A percentile compares a stretch with the other conserved stretches of the same genome.
Evolutionary conservation across 2,797 vertebrate genomes (phyloP).

Genomic region (Oreortyx pictus): DNA sequence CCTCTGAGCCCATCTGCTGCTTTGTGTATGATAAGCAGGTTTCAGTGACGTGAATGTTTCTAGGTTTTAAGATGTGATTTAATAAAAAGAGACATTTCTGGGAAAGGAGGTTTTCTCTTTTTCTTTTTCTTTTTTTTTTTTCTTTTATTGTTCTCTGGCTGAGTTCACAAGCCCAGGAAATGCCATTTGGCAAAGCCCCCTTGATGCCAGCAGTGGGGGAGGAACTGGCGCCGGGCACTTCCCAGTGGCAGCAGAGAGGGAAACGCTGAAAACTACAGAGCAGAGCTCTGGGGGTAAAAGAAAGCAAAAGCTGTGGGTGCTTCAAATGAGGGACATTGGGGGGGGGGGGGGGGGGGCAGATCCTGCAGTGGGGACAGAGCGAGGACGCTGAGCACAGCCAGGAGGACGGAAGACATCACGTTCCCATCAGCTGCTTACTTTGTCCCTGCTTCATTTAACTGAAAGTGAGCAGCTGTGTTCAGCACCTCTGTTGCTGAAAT

Average conservation of each 20-base stretch:
- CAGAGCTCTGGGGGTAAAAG: neutral
- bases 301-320: neutral
- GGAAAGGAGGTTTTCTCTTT: neutral
- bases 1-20: slow-evolving; percentile 22
- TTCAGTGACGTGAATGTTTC: neutral
- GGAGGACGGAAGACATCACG: neutral
- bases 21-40: neutral
- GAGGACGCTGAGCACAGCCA: neutral
- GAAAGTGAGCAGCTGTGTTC: neutral
- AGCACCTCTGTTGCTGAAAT: neutral
- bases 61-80: slow-evolving; percentile 31
- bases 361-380: neutral
- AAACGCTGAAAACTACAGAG: neutral
- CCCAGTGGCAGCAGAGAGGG: neutral
- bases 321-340: neutral
- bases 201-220: neutral
- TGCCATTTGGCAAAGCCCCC: neutral
- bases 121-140: neutral
- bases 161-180: neutral
- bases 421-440: neutral
- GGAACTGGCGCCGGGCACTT: rapidly evolving
- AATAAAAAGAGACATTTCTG: slow-evolving; percentile 57
- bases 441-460: rapidly evolving
- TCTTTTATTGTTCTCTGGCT: neutral
- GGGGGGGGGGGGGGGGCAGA: neutral